Base-by-base conservation (phyloP, 92 coral and sea anemone genomes). In the Metridium senile region DNA sequence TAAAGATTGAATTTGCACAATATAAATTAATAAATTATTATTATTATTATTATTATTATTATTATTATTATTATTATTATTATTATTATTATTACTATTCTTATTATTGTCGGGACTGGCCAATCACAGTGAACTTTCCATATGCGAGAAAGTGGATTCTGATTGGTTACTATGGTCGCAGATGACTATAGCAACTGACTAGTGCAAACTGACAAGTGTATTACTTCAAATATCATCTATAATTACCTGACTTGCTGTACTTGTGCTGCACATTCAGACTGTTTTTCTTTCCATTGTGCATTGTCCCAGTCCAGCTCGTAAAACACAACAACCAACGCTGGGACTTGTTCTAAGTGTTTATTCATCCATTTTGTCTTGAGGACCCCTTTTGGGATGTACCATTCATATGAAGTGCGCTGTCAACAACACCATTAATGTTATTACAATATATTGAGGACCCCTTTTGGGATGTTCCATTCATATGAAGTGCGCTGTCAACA, bases 241-340 rank as follows among this genome's bases (percentile, higher is more conserved):
- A n/a, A n/a, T 8, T 73, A 95, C 99, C 99, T 95, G 88, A 95
- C 90, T 83, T 89, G 91, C 58, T 87, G 88, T 4, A 95, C 93
- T 74, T 90, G 91, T 51, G 92, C 82, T n/a, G 95, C 94, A 85
- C 99, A 95, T 43, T 92, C 95, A 58, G 87, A 78, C 71, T 95
- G 99, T 57, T 89, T 88, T 33, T 95, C 99, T 67, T 79, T 92
- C 97, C 97, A 95, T 47, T 87, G 85, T 4, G 85, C 67, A 66
- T 95, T 87, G 74, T 95, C 97, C 99, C 99, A 95, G 59, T 95
- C 99, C 23, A 95, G 78, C 58, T 95, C 99, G 80, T 92, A 95
- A 78, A 95, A 95, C 75, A 95, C 86, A n/a, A 95, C 97, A 26
- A 95, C 97, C 56, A 88, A 92, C 9, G 99, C 99, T 19, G 99